phyloP scores from a whole-genome alignment of 2,797 vertebrate species.

The Premnoplex brunnescens region DNA sequence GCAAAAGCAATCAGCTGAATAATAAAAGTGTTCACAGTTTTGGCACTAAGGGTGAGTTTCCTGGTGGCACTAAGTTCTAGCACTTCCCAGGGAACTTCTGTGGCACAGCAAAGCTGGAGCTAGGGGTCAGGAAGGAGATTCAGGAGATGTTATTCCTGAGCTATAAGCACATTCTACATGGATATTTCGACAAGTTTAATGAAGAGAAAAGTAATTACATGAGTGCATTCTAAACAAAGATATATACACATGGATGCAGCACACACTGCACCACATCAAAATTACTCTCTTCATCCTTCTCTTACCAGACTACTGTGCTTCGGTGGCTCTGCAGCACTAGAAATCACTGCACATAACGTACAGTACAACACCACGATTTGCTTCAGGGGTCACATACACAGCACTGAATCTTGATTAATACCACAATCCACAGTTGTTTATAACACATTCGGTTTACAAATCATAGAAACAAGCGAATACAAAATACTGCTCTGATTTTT shows the following conservation, averaged over 20 bases:
- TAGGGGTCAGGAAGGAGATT: neutral
- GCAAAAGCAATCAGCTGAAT: neutral
- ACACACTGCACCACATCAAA: neutral
- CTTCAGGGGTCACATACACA: slow-evolving; percentile 23
- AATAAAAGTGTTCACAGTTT: neutral
- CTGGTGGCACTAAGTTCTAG: neutral
- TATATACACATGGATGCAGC: neutral
- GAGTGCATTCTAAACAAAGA: neutral
- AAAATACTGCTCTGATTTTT: slow-evolving; percentile 41
- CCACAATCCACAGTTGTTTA: slow-evolving; percentile 35
- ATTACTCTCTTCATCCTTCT: neutral
- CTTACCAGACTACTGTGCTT: neutral
- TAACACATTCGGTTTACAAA: slow-evolving; percentile 32
- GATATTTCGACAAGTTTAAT: neutral
- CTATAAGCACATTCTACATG: neutral
- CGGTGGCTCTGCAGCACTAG: slow-evolving; percentile 6
- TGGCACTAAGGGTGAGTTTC: neutral
- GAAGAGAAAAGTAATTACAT: neutral
- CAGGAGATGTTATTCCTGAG: neutral
- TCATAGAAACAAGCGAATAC: slow-evolving; percentile 39
- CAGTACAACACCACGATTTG: slow-evolving; percentile 9
- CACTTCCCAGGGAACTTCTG: neutral
- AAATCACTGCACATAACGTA: neutral
- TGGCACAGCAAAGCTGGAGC: neutral
- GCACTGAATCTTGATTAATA: slow-evolving; percentile 42